Conservation (phyloP, 2,113 vertebrate species). For the Tragelaphus scriptus region DNA sequence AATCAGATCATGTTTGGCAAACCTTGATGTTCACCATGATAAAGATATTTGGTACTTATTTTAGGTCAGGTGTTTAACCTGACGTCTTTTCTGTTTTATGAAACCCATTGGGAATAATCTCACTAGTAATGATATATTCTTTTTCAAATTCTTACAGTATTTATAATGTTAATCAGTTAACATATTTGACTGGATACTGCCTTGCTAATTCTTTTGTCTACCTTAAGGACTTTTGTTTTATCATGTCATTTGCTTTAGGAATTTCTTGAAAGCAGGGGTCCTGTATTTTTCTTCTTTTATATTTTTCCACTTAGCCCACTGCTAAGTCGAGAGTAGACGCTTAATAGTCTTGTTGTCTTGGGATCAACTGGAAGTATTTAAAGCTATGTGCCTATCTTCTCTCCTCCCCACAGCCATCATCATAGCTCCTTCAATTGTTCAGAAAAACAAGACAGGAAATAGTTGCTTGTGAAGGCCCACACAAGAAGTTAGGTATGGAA, state of each 20-base stretch:
- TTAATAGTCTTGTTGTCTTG: not conserved
- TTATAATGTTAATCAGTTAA: not conserved
- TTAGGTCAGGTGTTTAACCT: not conserved
- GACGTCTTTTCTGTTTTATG: not conserved
- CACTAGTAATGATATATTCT: not conserved
- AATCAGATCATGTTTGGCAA: conserved; percentile 17
- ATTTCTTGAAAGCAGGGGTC: not conserved
- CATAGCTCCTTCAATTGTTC: not conserved
- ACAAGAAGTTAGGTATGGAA: conserved; percentile 46
- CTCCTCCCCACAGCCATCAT: not conserved
- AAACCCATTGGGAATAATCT: not conserved
- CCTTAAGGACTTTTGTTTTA: not conserved
- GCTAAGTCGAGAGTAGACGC: not conserved
- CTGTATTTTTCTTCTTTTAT: not conserved
- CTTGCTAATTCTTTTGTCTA: not conserved
- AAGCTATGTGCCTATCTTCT: not conserved
- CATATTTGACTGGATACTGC: not conserved
- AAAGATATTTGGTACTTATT: not conserved
- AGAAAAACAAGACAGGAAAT: conserved; percentile 8
- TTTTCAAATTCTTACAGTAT: not conserved
- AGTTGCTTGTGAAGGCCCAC: conserved; percentile 35
- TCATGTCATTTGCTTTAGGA: not conserved
- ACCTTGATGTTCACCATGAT: conserved; percentile 7
- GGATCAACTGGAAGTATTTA: not conserved
- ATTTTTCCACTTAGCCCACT: not conserved